Evolutionary conservation across 2,888 invertebrate species (phyloP).

Genomic region (Drosophila neotestacea): DNA sequence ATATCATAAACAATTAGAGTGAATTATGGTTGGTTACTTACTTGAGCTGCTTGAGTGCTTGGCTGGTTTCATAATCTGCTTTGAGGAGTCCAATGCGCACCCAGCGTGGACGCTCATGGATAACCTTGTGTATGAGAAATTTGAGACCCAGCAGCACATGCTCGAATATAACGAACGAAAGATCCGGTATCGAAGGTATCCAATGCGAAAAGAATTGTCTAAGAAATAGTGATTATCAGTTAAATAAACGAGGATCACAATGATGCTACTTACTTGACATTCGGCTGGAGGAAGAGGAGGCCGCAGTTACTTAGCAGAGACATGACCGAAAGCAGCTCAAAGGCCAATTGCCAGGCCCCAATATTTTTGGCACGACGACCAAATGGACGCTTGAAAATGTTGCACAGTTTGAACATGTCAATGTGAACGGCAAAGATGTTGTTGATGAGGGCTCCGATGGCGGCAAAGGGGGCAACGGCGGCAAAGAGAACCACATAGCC

Average conservation of each 20-base stretch:
- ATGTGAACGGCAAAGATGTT: conserved; percentile 91
- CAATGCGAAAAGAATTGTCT: conserved; percentile 83
- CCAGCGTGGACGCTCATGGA: conserved; percentile 90
- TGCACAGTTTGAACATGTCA: conserved; percentile 90
- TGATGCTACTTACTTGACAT: conserved; percentile 85
- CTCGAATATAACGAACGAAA: conserved; percentile 89
- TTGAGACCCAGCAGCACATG: conserved; percentile 89
- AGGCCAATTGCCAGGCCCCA: conserved; percentile 91
- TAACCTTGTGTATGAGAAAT: conserved; percentile 88
- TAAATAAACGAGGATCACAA: not conserved
- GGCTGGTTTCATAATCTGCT: conserved; percentile 88
- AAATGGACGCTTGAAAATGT: conserved; percentile 89
- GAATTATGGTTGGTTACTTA: conserved; percentile 41
- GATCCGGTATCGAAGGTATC: conserved; percentile 80
- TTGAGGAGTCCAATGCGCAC: conserved; percentile 88
- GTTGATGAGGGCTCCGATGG: conserved; percentile 90
- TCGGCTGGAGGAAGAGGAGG: conserved; percentile 89
- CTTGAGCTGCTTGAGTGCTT: conserved; percentile 87
- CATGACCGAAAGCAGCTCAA: conserved; percentile 87
- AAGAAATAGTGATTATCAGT: not conserved
- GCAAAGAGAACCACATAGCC: conserved; percentile 92
- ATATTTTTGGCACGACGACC: conserved; percentile 89
- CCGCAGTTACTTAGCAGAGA: conserved; percentile 92
- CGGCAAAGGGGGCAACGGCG: conserved; percentile 91
- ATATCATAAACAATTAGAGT: not conserved